phyloP scores from a whole-genome alignment of 1,140 invertebrate genomes.

The Pachypsylla venusta region DNA sequence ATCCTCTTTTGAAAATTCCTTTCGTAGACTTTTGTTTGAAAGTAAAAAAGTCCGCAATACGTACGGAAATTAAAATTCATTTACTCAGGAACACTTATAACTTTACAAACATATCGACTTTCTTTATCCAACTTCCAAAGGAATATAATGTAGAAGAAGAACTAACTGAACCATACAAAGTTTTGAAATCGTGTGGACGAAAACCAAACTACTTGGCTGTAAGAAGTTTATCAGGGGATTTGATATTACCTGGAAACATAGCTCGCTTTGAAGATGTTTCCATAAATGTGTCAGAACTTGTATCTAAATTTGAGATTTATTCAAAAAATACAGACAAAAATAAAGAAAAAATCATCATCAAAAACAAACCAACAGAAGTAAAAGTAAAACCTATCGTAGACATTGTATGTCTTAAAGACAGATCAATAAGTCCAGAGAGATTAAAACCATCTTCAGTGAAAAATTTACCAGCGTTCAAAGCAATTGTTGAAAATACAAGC shows the following conservation, averaged over 20 bases:
- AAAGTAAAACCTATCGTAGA: slow-evolving; percentile 17
- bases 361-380: too few relatives aligned
- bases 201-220: neutral
- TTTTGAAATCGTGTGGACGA: neutral
- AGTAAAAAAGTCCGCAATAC: neutral
- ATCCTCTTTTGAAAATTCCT: neutral
- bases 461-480: slow-evolving; percentile 21
- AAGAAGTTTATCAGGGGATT: neutral
- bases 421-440: slow-evolving; percentile 18
- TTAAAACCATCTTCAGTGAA: slow-evolving; percentile 19
- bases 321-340: neutral
- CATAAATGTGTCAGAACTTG: neutral
- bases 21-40: neutral
- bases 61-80: neutral
- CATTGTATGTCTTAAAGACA: slow-evolving; percentile 20
- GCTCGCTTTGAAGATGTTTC: neutral
- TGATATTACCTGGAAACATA: neutral
- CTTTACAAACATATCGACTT: neutral
- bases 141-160: neutral
- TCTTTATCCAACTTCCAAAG: neutral
- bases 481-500: slow-evolving; percentile 13
- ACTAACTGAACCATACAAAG: neutral
- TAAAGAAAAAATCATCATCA: too few relatives aligned
- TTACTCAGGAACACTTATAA: neutral
- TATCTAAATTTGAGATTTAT: neutral